Evolutionary conservation across 2,888 invertebrate species (phyloP).

Genomic region (Lithosia quadra): DNA sequence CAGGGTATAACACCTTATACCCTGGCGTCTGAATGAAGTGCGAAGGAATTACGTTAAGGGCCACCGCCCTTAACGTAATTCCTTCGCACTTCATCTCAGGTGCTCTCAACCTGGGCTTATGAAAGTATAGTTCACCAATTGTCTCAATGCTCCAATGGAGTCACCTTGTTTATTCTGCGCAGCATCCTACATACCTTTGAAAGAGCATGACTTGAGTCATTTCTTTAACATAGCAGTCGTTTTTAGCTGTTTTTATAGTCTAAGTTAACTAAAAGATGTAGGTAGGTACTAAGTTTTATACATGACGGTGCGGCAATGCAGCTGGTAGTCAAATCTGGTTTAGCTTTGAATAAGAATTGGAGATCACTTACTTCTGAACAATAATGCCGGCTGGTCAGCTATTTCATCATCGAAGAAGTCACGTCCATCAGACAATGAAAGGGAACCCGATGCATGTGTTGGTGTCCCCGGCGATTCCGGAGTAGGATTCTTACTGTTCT

Average conservation of each 20-base stretch:
- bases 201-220: background rate
- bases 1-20: too few relatives aligned
- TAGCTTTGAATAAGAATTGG: background rate
- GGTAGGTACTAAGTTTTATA: too few relatives aligned
- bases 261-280: too few relatives aligned
- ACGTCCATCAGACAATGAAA: constrained; percentile 93
- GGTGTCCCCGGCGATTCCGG: constrained; percentile 92
- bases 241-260: too few relatives aligned
- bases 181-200: background rate
- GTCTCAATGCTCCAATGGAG: background rate
- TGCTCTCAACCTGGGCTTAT: background rate
- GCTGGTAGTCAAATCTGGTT: background rate
- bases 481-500: constrained; percentile 72
- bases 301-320: background rate
- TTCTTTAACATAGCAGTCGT: background rate
- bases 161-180: background rate
- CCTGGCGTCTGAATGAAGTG: too few relatives aligned
- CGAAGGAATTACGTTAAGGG: too few relatives aligned
- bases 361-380: constrained; percentile 89
- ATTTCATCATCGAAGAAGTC: constrained; percentile 97
- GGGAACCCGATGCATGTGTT: constrained; percentile 92
- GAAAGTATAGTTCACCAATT: background rate
- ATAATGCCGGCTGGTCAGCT: constrained; percentile 94
- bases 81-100: too few relatives aligned
- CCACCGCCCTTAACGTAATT: too few relatives aligned